Evolutionary conservation across 2,113 vertebrate species (phyloP).

Genomic region (Prinia subflava): DNA sequence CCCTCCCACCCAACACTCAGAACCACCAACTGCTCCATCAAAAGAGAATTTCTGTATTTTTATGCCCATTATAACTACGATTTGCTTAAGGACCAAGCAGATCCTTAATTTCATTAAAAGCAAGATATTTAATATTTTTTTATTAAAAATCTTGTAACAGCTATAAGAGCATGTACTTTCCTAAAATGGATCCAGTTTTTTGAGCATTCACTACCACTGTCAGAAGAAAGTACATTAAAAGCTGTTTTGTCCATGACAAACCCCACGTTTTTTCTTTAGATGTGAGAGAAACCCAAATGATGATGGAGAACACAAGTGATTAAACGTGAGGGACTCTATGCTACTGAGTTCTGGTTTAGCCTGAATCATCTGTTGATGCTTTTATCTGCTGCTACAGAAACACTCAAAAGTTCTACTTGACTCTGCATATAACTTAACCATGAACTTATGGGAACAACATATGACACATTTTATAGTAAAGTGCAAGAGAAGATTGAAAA

Average conservation of each 20-base stretch:
- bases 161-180: background rate
- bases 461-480: background rate
- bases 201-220: background rate
- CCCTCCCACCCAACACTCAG: background rate
- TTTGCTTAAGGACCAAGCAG: background rate
- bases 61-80: accelerated
- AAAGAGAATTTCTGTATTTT: background rate
- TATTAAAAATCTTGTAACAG: background rate
- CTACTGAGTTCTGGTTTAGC: background rate
- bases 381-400: background rate
- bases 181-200: background rate
- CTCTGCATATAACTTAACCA: background rate
- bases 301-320: background rate
- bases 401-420: background rate
- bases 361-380: background rate
- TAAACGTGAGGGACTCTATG: background rate
- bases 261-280: background rate
- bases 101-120: background rate
- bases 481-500: background rate
- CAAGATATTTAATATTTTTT: background rate
- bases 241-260: background rate
- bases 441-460: background rate
- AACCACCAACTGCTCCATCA: background rate
- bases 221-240: background rate
- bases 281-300: background rate